phyloP scores from a whole-genome alignment of 2,888 invertebrate genomes.

The Nemotelus nigrinus region DNA sequence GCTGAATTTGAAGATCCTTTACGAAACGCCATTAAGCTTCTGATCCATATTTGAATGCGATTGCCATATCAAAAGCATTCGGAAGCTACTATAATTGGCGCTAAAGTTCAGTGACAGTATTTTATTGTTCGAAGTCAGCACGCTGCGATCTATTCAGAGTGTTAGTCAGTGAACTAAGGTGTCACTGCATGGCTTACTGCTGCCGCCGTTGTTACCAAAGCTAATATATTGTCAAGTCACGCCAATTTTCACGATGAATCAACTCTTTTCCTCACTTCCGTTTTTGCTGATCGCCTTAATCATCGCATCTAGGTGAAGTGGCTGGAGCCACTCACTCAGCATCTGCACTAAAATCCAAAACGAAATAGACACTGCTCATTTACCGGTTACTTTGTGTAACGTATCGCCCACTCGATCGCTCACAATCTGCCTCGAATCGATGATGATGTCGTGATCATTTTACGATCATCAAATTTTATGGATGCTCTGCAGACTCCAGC shows the following conservation, averaged over 20 bases:
- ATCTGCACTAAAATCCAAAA: background rate
- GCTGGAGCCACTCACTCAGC: background rate
- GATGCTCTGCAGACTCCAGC: constrained; percentile 9
- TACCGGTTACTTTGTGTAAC: background rate
- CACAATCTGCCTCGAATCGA: constrained; percentile 2
- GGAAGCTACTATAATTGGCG: no score
- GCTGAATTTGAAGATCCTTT: no score
- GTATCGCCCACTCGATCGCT: constrained; percentile 36
- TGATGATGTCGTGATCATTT: constrained; percentile 39
- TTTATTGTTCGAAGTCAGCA: no score
- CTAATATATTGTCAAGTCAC: constrained; percentile 14
- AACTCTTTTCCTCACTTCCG: constrained; percentile 40
- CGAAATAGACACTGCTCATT: constrained; percentile 20
- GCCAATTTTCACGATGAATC: constrained; percentile 34
- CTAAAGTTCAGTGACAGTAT: no score
- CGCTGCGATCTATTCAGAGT: no score
- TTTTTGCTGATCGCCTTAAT: constrained; percentile 41
- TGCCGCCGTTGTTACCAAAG: background rate
- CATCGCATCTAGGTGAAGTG: constrained; percentile 41
- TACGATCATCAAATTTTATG: constrained; percentile 38
- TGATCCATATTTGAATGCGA: no score
- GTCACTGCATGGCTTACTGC: no score
- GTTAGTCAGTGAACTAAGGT: no score
- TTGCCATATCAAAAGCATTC: no score
- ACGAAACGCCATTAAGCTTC: no score